Conservation (phyloP, 2,888 invertebrate species). For the Stegana nigrithorax region DNA sequence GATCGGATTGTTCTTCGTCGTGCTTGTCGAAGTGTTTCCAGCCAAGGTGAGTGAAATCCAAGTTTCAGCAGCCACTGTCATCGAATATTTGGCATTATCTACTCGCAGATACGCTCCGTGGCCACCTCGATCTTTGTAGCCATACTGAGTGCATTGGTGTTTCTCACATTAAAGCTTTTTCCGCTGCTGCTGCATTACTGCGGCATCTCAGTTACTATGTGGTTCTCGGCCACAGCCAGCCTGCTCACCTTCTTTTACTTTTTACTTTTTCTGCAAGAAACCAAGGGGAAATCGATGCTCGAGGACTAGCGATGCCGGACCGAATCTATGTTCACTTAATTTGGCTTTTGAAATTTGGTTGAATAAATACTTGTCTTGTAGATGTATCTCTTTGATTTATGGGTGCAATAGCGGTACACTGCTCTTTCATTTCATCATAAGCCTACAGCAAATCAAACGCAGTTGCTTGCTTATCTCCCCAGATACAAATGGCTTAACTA, state of each 20-base stretch:
- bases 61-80: neutral
- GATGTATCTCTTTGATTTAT: neutral
- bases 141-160: slow-evolving; percentile 50
- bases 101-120: slow-evolving; percentile 60
- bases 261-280: slow-evolving; percentile 58
- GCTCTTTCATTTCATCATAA: too few relatives aligned
- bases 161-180: slow-evolving; percentile 57
- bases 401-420: too few relatives aligned
- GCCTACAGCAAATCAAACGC: too few relatives aligned
- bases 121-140: slow-evolving; percentile 52
- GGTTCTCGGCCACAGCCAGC: slow-evolving; percentile 53
- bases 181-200: slow-evolving; percentile 50
- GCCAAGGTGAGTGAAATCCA: slow-evolving; percentile 48
- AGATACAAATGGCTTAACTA: neutral
- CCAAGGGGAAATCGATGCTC: slow-evolving; percentile 62
- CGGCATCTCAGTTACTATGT: slow-evolving; percentile 61
- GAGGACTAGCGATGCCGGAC: slow-evolving; percentile 37
- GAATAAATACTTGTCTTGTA: too few relatives aligned
- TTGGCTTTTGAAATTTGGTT: too few relatives aligned
- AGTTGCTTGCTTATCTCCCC: too few relatives aligned
- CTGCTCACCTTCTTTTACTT: slow-evolving; percentile 56
- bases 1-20: slow-evolving; percentile 57
- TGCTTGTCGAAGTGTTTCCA: slow-evolving; percentile 63
- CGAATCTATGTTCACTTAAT: neutral
- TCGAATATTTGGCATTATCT: neutral